Percentiles rank a stretch among this genome's conserved stretches.
phyloP scores from a whole-genome alignment of 1,140 invertebrate species.

The Drosophila biarmipes region DNA sequence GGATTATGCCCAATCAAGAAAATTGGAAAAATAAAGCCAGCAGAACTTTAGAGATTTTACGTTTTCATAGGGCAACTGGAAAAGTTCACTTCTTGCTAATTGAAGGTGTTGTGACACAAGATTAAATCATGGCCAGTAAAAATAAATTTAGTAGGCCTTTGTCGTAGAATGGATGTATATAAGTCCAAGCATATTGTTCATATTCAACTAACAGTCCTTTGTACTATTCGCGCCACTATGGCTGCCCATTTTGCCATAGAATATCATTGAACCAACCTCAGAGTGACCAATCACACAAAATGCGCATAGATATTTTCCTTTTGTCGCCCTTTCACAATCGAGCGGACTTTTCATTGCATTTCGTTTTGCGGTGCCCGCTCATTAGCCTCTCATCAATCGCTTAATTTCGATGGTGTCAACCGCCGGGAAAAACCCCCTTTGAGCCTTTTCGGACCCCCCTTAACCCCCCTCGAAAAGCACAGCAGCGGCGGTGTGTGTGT shows the following conservation, averaged over 20 bases:
- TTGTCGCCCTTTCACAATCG: conserved; percentile 14
- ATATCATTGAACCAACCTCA: conserved; percentile 6
- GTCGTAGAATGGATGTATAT: too few species aligned
- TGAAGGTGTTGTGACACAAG: too few species aligned
- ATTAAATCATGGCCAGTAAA: too few species aligned
- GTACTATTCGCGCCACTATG: neutral
- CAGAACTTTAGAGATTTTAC: neutral
- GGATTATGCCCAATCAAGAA: conserved; percentile 3
- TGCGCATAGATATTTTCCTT: conserved; percentile 11
- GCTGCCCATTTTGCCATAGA: neutral
- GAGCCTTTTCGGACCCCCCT: neutral
- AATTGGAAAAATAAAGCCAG: neutral
- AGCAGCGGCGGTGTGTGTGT: neutral
- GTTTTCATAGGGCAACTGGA: too few species aligned
- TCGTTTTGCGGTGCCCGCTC: conserved; percentile 27
- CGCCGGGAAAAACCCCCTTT: neutral
- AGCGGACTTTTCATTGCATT: conserved; percentile 6
- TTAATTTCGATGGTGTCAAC: conserved; percentile 23
- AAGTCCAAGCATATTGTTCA: too few species aligned
- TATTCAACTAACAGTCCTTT: neutral
- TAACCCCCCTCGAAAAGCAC: neutral
- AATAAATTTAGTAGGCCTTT: too few species aligned
- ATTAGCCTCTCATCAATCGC: conserved; percentile 41
- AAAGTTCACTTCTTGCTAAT: too few species aligned
- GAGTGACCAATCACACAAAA: conserved; percentile 15